Evolutionary conservation across 2,888 invertebrate species (phyloP).

Genomic region (Melanostoma scalare): DNA sequence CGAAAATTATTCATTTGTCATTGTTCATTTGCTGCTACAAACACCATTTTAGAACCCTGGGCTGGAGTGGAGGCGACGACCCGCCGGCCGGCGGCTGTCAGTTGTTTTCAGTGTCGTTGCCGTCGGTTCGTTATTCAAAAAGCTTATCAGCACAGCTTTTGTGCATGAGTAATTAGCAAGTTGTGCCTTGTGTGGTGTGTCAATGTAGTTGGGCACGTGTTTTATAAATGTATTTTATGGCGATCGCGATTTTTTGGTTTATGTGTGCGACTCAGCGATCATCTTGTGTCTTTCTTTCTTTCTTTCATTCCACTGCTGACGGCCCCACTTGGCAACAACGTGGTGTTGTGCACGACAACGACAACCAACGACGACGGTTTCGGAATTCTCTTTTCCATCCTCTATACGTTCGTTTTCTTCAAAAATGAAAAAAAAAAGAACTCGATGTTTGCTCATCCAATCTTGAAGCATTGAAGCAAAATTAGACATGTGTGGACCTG

Average conservation of each 20-base stretch:
- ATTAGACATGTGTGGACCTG: constrained; percentile 72
- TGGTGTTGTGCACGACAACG: constrained; percentile 37
- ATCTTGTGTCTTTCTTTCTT: constrained; percentile 34
- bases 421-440: constrained; percentile 34
- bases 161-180: constrained; percentile 68
- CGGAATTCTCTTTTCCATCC: constrained; percentile 51
- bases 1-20: constrained; percentile 73
- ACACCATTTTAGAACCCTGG: constrained; percentile 41
- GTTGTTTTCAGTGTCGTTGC: not conserved
- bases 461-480: constrained; percentile 56
- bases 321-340: constrained; percentile 70
- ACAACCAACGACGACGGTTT: constrained; percentile 43
- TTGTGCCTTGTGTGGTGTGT: constrained; percentile 59
- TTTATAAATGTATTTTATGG: constrained; percentile 72
- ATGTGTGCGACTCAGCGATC: constrained; percentile 52
- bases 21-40: constrained; percentile 65
- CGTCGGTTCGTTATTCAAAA: constrained; percentile 12
- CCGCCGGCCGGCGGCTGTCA: constrained; percentile 23
- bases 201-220: constrained; percentile 81
- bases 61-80: constrained; percentile 41
- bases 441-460: constrained; percentile 65
- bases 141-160: constrained; percentile 64
- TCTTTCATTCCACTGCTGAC: constrained; percentile 57
- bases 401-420: constrained; percentile 26
- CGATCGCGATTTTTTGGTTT: constrained; percentile 48